Conservation (phyloP, 2,113 vertebrate genomes). For the Corythoichthys intestinalis region DNA sequence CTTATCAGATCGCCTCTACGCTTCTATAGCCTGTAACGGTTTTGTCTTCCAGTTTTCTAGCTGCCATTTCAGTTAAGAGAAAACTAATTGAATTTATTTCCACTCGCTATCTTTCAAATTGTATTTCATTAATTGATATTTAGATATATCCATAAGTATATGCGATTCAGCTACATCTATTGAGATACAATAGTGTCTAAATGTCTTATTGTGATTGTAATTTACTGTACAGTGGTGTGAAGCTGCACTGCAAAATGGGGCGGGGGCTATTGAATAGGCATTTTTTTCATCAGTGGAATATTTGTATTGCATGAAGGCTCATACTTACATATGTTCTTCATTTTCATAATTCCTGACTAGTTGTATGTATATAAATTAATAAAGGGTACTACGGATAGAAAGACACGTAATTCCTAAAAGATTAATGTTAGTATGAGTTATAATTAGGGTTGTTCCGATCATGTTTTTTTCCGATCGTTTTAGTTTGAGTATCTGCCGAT, state of each 20-base stretch:
- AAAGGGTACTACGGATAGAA: too few species aligned
- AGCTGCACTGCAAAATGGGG: not conserved
- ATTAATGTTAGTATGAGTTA: too few species aligned
- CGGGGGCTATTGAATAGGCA: too few species aligned
- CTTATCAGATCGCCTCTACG: conserved; percentile 14
- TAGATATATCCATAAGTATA: not conserved
- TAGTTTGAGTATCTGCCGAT: too few species aligned
- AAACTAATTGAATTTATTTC: not conserved
- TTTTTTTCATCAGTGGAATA: too few species aligned
- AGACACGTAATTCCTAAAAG: too few species aligned
- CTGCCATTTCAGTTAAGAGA: conserved; percentile 8
- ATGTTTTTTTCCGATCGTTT: too few species aligned
- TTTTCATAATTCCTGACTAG: too few species aligned
- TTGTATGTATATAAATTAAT: too few species aligned
- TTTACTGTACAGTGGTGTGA: not conserved
- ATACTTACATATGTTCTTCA: too few species aligned
- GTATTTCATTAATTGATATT: conserved; percentile 1
- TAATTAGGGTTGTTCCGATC: too few species aligned
- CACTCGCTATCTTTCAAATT: not conserved
- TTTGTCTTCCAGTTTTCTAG: conserved; percentile 6
- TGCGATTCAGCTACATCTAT: not conserved
- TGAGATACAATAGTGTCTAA: not conserved
- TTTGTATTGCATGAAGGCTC: too few species aligned
- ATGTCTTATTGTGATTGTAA: not conserved
- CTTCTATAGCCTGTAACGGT: conserved; percentile 13